Conservation (phyloP, 2,113 vertebrate species). For the Siphamia tubifer region DNA sequence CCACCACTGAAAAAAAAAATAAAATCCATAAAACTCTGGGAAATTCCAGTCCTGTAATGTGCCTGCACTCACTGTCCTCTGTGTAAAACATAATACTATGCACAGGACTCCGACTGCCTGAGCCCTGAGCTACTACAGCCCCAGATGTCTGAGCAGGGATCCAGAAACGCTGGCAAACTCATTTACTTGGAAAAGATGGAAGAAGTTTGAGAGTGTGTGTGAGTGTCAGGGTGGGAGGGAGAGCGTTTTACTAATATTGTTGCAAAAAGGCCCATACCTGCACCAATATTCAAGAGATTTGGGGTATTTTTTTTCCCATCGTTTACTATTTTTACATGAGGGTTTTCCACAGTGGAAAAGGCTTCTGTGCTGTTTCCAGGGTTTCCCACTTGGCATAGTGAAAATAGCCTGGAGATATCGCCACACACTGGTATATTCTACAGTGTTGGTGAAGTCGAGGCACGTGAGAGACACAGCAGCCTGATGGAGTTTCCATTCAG, state of each 20-base stretch:
- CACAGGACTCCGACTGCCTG: slow-evolving; percentile 12
- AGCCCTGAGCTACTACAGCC: slow-evolving; percentile 25
- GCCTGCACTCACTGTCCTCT: background rate
- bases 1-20: too few species aligned
- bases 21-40: slow-evolving; percentile 40
- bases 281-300: background rate
- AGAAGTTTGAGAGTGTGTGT: background rate
- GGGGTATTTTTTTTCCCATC: background rate
- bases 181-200: slow-evolving; percentile 20
- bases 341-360: background rate
- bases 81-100: slow-evolving; percentile 39
- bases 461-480: slow-evolving; percentile 16
- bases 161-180: slow-evolving; percentile 41
- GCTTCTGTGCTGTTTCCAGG: background rate
- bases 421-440: too few species aligned
- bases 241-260: background rate
- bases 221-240: background rate
- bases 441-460: background rate
- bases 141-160: slow-evolving; percentile 57
- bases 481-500: slow-evolving; percentile 36
- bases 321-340: background rate
- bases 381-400: background rate
- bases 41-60: slow-evolving; percentile 50
- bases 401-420: background rate
- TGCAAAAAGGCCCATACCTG: background rate